A percentile compares a stretch with the other conserved stretches of the same genome.
Conservation (phyloP, 2,113 vertebrate genomes). For the Oryzias curvinotus region DNA sequence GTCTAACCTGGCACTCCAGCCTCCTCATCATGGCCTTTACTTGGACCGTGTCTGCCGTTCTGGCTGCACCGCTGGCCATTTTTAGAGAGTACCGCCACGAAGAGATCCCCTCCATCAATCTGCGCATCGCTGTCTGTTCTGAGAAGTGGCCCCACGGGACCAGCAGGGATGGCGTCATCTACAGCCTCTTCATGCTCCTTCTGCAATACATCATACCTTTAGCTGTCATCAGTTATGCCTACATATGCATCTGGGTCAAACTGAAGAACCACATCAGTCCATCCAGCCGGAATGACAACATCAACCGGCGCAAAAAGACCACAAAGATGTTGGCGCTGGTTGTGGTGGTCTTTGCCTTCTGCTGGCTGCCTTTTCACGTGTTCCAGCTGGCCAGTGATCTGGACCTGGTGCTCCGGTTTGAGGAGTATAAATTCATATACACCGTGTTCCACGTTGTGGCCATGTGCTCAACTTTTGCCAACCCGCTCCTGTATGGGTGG, state of each 20-base stretch:
- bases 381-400: conserved; percentile 89
- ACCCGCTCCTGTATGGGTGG: conserved; percentile 91
- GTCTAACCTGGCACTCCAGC: conserved; percentile 83
- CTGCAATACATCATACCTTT: conserved; percentile 88
- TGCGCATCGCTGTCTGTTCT: conserved; percentile 86
- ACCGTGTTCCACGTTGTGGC: conserved; percentile 88
- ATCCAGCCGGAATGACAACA: conserved; percentile 79
- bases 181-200: conserved; percentile 90
- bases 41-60: conserved; percentile 82
- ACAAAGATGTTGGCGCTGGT: conserved; percentile 91
- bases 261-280: conserved; percentile 89
- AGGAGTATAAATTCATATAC: conserved; percentile 91
- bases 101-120: conserved; percentile 86
- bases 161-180: conserved; percentile 86
- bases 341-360: conserved; percentile 87
- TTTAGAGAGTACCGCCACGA: conserved; percentile 87
- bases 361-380: conserved; percentile 89
- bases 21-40: conserved; percentile 84
- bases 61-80: conserved; percentile 88
- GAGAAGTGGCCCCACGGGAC: conserved; percentile 89
- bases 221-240: conserved; percentile 88
- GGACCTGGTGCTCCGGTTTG: conserved; percentile 84
- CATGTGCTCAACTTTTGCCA: conserved; percentile 91
- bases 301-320: conserved; percentile 84
- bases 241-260: conserved; percentile 91